Evolutionary conservation across 1,140 invertebrate species (phyloP).

Genomic region (Teleopsis dalmanni): DNA sequence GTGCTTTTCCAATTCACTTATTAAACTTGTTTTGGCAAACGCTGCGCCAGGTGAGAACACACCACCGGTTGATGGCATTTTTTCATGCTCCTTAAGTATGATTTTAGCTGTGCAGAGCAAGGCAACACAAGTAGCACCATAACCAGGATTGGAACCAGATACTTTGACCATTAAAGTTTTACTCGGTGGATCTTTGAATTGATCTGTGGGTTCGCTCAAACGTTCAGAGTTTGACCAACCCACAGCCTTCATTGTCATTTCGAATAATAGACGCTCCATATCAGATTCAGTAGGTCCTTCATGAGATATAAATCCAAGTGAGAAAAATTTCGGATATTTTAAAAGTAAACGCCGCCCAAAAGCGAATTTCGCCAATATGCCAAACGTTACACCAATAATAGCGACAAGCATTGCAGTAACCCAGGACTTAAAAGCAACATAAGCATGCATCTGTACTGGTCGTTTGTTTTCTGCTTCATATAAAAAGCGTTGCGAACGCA

Average conservation of each 20-base stretch:
- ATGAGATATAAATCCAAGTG: slow-evolving; percentile 58
- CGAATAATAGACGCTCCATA: slow-evolving; percentile 57
- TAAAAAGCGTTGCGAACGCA: slow-evolving; percentile 66
- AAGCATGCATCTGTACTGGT: slow-evolving; percentile 63
- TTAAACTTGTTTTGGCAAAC: slow-evolving; percentile 35
- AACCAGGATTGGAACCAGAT: slow-evolving; percentile 65
- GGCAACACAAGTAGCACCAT: slow-evolving; percentile 70
- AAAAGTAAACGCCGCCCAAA: slow-evolving; percentile 58
- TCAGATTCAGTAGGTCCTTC: slow-evolving; percentile 58
- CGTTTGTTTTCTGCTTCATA: slow-evolving; percentile 60
- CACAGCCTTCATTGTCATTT: slow-evolving; percentile 60
- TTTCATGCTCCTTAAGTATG: slow-evolving; percentile 66
- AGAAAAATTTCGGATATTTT: slow-evolving; percentile 67
- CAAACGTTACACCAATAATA: slow-evolving; percentile 56
- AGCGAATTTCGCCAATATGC: slow-evolving; percentile 56
- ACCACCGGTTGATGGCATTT: slow-evolving; percentile 56
- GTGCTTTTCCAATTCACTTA: slow-evolving; percentile 37
- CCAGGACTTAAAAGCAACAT: slow-evolving; percentile 49
- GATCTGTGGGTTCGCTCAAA: slow-evolving; percentile 52
- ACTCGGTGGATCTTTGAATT: slow-evolving; percentile 55
- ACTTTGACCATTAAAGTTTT: slow-evolving; percentile 61
- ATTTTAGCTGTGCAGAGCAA: slow-evolving; percentile 65
- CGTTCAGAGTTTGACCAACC: slow-evolving; percentile 69
- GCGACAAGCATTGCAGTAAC: slow-evolving; percentile 42
- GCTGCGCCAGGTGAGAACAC: slow-evolving; percentile 48